Base-by-base conservation (phyloP, 92 coral and sea anemone genomes). In the Epizoanthus scotinus region DNA sequence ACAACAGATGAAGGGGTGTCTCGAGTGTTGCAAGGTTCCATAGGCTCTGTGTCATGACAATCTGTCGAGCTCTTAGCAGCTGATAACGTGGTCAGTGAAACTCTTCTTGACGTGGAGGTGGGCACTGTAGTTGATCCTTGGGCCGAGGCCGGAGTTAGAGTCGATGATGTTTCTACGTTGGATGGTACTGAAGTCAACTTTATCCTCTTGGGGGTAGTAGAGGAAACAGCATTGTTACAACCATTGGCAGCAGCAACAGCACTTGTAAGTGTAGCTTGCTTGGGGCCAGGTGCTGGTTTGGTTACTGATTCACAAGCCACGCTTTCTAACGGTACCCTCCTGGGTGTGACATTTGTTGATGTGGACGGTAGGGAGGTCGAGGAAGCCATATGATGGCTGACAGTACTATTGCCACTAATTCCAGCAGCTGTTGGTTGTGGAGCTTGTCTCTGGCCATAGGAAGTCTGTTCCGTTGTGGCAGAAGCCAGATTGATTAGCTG, bases 401-500 rank as follows among this genome's bases (percentile, higher is more conserved):
- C 14, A 13, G 52, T 9, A 5, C 56, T 59, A 4, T 38, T 40
- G 47, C 2, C 17, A 5, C 17, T 50, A 1, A 1, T 20, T 13
- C 53, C 18, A 7, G 9, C 6, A 10, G 38, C 21, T 18, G 14
- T 26, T 42, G 73, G 28, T 36, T 68, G 73, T 36, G 73, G 24
- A 28, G 20, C 31, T 27, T 31, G 79, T 9, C 42, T 38, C n/a
- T 63, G 65, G 50, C 50, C 15, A 36, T 47, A 63, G 12, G 19
- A 21, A 1, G 10, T 6, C 29, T 53, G 29, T 19, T 34, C 78
- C 27, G 14, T 24, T 25, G 6, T 24, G 20, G 50, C 85, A 28
- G 82, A 29, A 8, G 47, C 36, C 57, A 86, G 82, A 0, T 86
- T 73, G 36, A 77, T 72, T 21, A 81, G 42, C 18, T 64, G 62